Evolutionary conservation across 1,140 invertebrate genomes (phyloP).

Genomic region (Drosophila hydei): DNA sequence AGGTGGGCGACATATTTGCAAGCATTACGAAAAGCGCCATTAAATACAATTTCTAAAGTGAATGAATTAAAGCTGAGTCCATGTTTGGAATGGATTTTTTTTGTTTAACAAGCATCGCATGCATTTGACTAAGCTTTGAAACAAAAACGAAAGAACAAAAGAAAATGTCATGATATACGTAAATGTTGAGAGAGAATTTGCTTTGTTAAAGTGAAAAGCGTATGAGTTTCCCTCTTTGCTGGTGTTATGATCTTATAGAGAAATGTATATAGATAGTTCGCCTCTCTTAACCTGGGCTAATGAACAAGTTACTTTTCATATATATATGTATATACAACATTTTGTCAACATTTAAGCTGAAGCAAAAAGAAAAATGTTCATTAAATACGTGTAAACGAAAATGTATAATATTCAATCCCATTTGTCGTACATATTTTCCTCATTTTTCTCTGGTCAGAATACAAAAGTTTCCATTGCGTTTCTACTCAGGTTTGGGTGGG

Average conservation of each 20-base stretch:
- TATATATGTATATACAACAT: conserved; percentile 17
- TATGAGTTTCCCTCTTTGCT: conserved; percentile 36
- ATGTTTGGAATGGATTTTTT: conserved; percentile 30
- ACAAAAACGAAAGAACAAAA: conserved; percentile 23
- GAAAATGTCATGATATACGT: conserved; percentile 36
- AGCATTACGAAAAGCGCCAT: conserved; percentile 69
- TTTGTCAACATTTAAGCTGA: conserved; percentile 58
- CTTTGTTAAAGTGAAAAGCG: conserved; percentile 60
- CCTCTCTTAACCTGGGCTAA: conserved; percentile 57
- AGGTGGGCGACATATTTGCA: conserved; percentile 53
- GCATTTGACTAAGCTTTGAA: conserved; percentile 65
- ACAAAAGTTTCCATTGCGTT: conserved; percentile 4
- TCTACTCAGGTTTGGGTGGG: conserved; percentile 19
- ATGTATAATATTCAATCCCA: conserved; percentile 85
- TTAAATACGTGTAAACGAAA: conserved; percentile 85
- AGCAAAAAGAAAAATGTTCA: conserved; percentile 83
- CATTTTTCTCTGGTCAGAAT: conserved; percentile 46
- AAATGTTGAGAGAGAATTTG: conserved; percentile 43
- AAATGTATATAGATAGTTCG: conserved; percentile 37
- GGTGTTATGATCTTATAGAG: conserved; percentile 29
- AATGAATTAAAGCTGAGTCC: conserved; percentile 25
- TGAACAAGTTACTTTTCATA: conserved; percentile 75
- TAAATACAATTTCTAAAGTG: conserved; percentile 44
- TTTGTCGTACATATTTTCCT: conserved; percentile 54
- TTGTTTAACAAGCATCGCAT: conserved; percentile 63